phyloP scores from a whole-genome alignment of 1,140 invertebrate genomes.

The Berghia stephanieae region DNA sequence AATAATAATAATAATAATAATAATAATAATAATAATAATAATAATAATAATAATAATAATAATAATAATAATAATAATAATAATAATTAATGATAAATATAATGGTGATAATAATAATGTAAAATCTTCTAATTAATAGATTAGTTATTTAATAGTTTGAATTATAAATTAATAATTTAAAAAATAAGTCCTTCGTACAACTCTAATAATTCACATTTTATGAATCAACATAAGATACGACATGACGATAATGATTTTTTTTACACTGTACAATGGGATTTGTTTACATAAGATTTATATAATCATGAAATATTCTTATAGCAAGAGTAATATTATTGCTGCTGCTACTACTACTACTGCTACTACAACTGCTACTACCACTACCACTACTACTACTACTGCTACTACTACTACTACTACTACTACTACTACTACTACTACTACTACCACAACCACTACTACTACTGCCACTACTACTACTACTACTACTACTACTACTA shows the following conservation, averaged over 20 bases:
- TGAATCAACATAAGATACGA: background rate
- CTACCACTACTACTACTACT: conserved; percentile 21
- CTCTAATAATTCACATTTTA: background rate
- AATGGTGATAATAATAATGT: no score
- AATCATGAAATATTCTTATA: background rate
- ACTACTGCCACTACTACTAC: conserved; percentile 30
- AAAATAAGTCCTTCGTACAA: background rate
- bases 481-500: background rate
- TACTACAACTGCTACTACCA: conserved; percentile 20
- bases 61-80: no score
- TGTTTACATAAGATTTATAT: background rate
- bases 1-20: no score
- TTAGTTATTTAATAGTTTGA: no score
- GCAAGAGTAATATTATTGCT: background rate
- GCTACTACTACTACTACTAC: conserved; percentile 22
- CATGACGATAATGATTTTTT: background rate
- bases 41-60: no score
- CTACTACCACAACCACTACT: conserved; percentile 29
- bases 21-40: no score
- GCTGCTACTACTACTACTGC: conserved; percentile 12
- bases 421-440: conserved; percentile 32
- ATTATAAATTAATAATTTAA: no score
- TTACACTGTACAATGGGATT: background rate
- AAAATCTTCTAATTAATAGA: no score
- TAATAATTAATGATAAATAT: no score